Evolutionary conservation across 2,113 vertebrate species (phyloP).

Genomic region (Toxostoma redivivum): DNA sequence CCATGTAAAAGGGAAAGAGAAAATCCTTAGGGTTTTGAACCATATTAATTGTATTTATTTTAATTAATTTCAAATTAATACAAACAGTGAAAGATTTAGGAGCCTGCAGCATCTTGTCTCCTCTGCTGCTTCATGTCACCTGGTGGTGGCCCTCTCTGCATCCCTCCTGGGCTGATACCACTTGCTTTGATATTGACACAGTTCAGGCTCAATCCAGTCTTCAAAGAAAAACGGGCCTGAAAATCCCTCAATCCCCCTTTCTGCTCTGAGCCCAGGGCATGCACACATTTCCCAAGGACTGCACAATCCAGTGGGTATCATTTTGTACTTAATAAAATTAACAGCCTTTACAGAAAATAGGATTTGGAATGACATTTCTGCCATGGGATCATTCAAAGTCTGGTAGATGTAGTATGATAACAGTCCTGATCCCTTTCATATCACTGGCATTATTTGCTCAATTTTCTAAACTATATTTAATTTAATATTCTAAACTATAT

Average conservation of each 20-base stretch:
- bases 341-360: not conserved
- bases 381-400: not conserved
- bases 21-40: not conserved
- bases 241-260: not conserved
- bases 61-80: slow-evolving; percentile 13
- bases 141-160: not conserved
- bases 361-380: slow-evolving; percentile 12
- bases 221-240: not conserved
- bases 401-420: not conserved
- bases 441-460: not conserved
- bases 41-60: not conserved
- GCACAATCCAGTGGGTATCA: not conserved
- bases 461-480: not conserved
- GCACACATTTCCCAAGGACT: not conserved
- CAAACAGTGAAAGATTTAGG: not conserved
- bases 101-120: not conserved
- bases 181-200: slow-evolving; percentile 46
- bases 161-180: not conserved
- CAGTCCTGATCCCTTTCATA: not conserved
- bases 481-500: not conserved
- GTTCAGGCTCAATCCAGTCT: not conserved
- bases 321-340: slow-evolving; percentile 35
- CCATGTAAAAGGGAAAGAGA: not conserved
- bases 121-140: not conserved
- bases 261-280: not conserved